Conservation (phyloP, 2,888 invertebrate genomes). For the Leucoma salicis region DNA sequence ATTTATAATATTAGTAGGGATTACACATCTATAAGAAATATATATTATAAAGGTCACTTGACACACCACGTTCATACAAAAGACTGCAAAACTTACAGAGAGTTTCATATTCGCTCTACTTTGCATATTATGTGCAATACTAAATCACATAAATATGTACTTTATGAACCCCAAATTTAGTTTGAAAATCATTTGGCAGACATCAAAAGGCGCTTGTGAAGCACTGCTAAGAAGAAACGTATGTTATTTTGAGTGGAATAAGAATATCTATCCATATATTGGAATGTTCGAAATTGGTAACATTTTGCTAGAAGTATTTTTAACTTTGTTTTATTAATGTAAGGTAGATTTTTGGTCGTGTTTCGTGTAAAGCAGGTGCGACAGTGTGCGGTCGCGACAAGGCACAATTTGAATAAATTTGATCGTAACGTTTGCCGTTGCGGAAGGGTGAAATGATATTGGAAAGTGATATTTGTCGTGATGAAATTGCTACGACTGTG, state of each 20-base stretch:
- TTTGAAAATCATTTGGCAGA: slow-evolving; percentile 15
- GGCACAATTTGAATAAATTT: slow-evolving; percentile 80
- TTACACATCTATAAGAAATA: no score
- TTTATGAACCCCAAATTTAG: slow-evolving; percentile 19
- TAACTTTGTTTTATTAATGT: slow-evolving; percentile 7
- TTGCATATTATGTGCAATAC: slow-evolving; percentile 32
- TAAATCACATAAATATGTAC: slow-evolving; percentile 19
- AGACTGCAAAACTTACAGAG: slow-evolving; percentile 38
- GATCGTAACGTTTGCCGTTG: slow-evolving; percentile 51
- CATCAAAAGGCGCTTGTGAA: slow-evolving; percentile 44
- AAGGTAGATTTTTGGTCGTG: slow-evolving; percentile 34
- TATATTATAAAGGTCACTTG: no score
- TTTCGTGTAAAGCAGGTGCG: slow-evolving; percentile 56
- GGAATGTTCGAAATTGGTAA: slow-evolving; percentile 59
- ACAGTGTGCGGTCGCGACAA: slow-evolving; percentile 63
- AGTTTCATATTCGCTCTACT: slow-evolving; percentile 42
- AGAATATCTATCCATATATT: slow-evolving; percentile 75
- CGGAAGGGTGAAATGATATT: slow-evolving; percentile 59
- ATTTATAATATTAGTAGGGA: no score
- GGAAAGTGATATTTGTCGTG: slow-evolving; percentile 67
- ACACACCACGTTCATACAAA: slow-evolving; percentile 53
- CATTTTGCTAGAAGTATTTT: slow-evolving; percentile 19
- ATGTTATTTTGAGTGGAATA: slow-evolving; percentile 79
- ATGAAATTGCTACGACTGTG: slow-evolving; percentile 63
- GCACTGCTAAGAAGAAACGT: slow-evolving; percentile 73